Evolutionary conservation across 2,113 vertebrate genomes (phyloP).

Genomic region (Anseranas semipalmata): DNA sequence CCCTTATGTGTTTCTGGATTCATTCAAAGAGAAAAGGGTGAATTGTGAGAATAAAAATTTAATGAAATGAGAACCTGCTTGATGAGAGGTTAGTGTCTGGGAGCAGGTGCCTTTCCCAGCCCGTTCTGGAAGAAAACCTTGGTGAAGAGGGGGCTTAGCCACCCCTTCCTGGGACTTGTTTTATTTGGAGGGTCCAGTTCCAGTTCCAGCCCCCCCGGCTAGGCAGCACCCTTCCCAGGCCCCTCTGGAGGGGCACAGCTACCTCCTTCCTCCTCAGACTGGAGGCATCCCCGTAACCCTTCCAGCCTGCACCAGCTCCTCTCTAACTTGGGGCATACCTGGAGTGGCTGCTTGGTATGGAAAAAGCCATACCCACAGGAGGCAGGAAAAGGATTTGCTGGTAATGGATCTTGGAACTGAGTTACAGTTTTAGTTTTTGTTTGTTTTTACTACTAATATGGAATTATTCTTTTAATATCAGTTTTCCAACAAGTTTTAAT

Average conservation of each 20-base stretch:
- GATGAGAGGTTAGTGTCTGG: not conserved
- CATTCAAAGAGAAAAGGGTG: not conserved
- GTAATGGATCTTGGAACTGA: not conserved
- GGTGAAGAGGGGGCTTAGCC: not conserved
- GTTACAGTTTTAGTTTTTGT: too few species aligned
- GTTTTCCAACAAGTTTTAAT: not conserved
- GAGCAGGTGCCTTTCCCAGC: not conserved
- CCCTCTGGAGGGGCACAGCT: too few species aligned
- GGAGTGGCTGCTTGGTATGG: not conserved
- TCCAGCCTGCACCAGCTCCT: too few species aligned
- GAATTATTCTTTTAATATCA: not conserved
- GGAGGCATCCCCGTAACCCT: too few species aligned
- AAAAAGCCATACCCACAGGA: not conserved
- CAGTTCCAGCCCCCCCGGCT: not conserved
- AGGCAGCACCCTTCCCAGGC: not conserved
- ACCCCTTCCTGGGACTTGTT: not conserved
- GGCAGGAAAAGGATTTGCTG: not conserved
- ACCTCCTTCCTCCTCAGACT: too few species aligned
- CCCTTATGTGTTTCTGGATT: not conserved
- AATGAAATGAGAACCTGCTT: not conserved
- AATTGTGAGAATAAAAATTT: not conserved
- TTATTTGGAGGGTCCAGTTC: not conserved
- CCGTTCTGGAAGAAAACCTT: not conserved
- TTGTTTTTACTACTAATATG: rapidly evolving
- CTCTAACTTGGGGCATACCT: too few species aligned